These are phyloP conservation scores for Hemistola chrysoprasaria DNA, from an alignment of 2,888 invertebrate genomes.

Conservation along the genomic window DNA sequence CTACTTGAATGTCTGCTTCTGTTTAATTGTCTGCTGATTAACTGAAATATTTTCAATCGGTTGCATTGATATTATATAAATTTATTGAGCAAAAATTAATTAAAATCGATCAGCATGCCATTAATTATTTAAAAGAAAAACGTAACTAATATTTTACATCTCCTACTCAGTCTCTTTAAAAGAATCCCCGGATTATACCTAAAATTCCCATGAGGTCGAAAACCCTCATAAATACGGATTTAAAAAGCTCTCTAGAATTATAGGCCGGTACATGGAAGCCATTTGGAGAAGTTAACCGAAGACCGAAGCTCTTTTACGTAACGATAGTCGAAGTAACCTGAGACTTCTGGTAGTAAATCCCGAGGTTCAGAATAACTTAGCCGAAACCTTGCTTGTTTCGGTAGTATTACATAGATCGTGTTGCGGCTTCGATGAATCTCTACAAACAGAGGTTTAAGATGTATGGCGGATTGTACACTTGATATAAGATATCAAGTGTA, in stretches of 20 bases:
- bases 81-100: too few relatives aligned
- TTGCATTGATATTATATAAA: too few relatives aligned
- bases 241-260: slow-evolving; percentile 12
- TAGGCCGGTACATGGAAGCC: slow-evolving; percentile 9
- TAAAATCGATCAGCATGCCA: too few relatives aligned
- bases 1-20: neutral
- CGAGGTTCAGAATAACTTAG: slow-evolving; percentile 4
- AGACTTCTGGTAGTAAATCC: slow-evolving; percentile 8
- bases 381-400: neutral
- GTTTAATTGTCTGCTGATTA: neutral
- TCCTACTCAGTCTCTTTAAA: too few relatives aligned
- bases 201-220: slow-evolving; percentile 1
- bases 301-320: slow-evolving; percentile 4
- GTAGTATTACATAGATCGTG: neutral
- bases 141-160: too few relatives aligned
- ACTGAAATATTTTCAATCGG: neutral
- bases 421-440: neutral
- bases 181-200: too few relatives aligned
- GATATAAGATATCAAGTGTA: too few relatives aligned
- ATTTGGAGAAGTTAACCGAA: slow-evolving; percentile 4
- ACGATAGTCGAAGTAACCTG: slow-evolving; percentile 3
- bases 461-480: neutral
- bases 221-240: slow-evolving; percentile 15
- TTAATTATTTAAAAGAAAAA: too few relatives aligned
- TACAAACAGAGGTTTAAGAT: neutral